Percentiles rank a stretch among this genome's conserved stretches.
Evolutionary conservation across 92 coral and sea anemone species (phyloP).

Genomic region (Bergia sp.): DNA sequence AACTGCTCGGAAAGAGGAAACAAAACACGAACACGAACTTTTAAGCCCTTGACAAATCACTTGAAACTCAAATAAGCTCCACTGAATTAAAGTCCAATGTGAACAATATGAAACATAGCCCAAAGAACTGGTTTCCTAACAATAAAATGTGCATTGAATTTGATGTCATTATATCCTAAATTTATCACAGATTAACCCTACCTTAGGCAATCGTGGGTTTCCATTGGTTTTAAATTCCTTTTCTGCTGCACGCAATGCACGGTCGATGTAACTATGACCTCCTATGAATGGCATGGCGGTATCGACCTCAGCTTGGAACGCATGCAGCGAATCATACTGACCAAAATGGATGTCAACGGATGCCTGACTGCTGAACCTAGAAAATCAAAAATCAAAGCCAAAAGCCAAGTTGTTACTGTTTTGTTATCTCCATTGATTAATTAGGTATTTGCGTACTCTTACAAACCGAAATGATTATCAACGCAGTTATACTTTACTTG

Average conservation of each 20-base stretch:
- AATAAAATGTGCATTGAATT: too few relatives aligned
- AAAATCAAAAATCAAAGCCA: background rate
- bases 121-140: too few relatives aligned
- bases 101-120: too few relatives aligned
- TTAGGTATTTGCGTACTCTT: background rate
- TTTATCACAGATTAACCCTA: background rate
- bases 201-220: constrained; percentile 13
- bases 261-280: constrained; percentile 4
- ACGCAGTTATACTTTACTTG: too few relatives aligned
- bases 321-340: constrained; percentile 7
- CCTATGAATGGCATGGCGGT: constrained; percentile 25
- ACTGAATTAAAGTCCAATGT: too few relatives aligned
- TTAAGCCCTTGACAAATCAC: too few relatives aligned
- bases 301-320: constrained; percentile 43
- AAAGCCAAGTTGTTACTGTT: background rate
- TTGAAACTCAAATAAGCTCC: too few relatives aligned
- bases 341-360: constrained; percentile 35
- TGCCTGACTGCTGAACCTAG: constrained; percentile 16
- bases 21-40: too few relatives aligned
- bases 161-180: too few relatives aligned
- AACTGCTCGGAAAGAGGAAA: too few relatives aligned
- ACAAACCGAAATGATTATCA: too few relatives aligned
- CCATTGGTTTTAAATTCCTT: constrained; percentile 28
- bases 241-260: constrained; percentile 11
- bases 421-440: background rate